phyloP scores from a whole-genome alignment of 2,797 vertebrate genomes.

The Phoxinus dragarum region DNA sequence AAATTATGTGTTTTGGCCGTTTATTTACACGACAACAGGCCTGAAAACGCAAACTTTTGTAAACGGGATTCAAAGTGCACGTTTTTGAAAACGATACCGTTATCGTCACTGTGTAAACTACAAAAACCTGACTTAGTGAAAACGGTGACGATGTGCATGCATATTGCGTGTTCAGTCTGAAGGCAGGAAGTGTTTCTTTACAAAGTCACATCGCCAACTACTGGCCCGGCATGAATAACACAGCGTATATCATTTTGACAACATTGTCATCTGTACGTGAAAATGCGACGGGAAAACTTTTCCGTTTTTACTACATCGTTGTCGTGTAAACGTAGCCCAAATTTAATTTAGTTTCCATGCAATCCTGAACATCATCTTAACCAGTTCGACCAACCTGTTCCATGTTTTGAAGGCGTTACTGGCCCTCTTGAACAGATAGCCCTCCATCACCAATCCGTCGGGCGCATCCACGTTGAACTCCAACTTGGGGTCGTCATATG shows the following conservation, averaged over 20 bases:
- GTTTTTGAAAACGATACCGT: neutral
- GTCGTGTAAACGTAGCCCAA: neutral
- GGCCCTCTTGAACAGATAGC: constrained; percentile 97
- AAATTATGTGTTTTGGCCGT: neutral
- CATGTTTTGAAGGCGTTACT: constrained; percentile 98
- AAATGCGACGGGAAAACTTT: neutral
- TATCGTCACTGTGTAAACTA: neutral
- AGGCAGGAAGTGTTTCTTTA: neutral
- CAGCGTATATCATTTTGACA: neutral
- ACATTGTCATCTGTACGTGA: neutral
- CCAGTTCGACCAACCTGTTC: constrained; percentile 86
- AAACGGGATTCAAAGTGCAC: too few relatives aligned
- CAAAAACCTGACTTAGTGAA: neutral
- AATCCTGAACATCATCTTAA: neutral
- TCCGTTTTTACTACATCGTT: neutral
- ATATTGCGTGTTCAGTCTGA: neutral
- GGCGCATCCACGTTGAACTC: constrained; percentile 95
- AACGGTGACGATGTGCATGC: neutral
- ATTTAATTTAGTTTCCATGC: neutral
- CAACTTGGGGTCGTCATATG: constrained; percentile 90
- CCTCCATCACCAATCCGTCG: constrained; percentile 97
- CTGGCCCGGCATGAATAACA: neutral
- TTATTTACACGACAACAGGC: neutral
- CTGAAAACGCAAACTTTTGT: neutral
- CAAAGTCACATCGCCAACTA: neutral